These are phyloP conservation scores for Tipula confusa DNA, from an alignment of 2,888 invertebrate species.

Conservation along the genomic window DNA sequence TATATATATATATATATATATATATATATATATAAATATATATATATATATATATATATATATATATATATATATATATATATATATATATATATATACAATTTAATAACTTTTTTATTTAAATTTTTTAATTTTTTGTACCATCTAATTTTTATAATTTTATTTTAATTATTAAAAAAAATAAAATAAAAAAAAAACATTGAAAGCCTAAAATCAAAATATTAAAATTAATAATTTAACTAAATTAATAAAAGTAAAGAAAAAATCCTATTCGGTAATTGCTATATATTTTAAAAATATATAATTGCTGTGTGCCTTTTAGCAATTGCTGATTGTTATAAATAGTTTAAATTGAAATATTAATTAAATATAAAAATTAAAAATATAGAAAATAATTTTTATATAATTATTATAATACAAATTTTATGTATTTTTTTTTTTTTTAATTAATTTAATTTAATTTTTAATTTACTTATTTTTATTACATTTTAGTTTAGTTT, in stretches of 20 bases:
- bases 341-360: slow-evolving; percentile 34
- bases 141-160: slow-evolving; percentile 4
- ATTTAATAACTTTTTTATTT: slow-evolving; percentile 3
- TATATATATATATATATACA: background rate
- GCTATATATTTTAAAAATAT: slow-evolving; percentile 55
- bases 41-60: too few relatives aligned
- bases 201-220: slow-evolving; percentile 29
- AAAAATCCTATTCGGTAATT: slow-evolving; percentile 40
- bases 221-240: slow-evolving; percentile 34
- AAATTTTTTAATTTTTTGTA: background rate
- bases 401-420: background rate
- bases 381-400: slow-evolving; percentile 21
- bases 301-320: slow-evolving; percentile 77
- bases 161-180: slow-evolving; percentile 21
- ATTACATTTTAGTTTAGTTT: background rate
- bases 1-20: background rate
- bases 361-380: slow-evolving; percentile 26
- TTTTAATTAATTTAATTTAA: background rate
- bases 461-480: too few relatives aligned
- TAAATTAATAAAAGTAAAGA: slow-evolving; percentile 33
- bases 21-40: too few relatives aligned
- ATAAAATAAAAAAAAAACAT: background rate
- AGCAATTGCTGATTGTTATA: slow-evolving; percentile 61
- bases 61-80: too few relatives aligned
- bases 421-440: background rate